phyloP scores from a whole-genome alignment of 2,888 invertebrate genomes.

The Eremobia ochroleuca region DNA sequence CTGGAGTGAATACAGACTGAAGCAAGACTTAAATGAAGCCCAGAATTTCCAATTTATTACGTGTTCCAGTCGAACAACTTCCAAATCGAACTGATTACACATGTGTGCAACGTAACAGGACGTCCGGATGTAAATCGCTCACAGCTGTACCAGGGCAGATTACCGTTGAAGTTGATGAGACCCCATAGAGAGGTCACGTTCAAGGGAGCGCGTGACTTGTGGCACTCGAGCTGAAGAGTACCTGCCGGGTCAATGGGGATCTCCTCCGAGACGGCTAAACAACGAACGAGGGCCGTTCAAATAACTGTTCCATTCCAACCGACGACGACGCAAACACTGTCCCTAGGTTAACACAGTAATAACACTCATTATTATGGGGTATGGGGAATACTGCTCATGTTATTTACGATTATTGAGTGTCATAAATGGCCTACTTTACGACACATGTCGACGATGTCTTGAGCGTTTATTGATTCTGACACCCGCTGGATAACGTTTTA shows the following conservation, averaged over 20 bases:
- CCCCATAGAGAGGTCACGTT: slow-evolving; percentile 67
- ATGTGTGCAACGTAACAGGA: slow-evolving; percentile 54
- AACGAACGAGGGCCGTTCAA: slow-evolving; percentile 59
- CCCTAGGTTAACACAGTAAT: slow-evolving; percentile 52
- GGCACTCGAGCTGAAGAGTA: slow-evolving; percentile 63
- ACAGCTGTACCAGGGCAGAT: slow-evolving; percentile 63
- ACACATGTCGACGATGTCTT: slow-evolving; percentile 69
- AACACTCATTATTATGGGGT: slow-evolving; percentile 67
- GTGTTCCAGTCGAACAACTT: slow-evolving; percentile 46
- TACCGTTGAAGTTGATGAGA: slow-evolving; percentile 69
- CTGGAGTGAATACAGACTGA: slow-evolving; percentile 23
- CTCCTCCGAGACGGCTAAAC: slow-evolving; percentile 61
- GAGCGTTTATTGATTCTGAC: slow-evolving; percentile 70
- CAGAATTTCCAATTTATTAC: slow-evolving; percentile 50
- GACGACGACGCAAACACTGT: slow-evolving; percentile 34
- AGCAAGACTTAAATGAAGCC: slow-evolving; percentile 29
- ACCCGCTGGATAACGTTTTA: slow-evolving; percentile 53
- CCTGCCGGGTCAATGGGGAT: slow-evolving; percentile 54
- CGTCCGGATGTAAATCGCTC: slow-evolving; percentile 59
- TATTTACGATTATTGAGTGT: slow-evolving; percentile 78
- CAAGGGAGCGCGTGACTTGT: slow-evolving; percentile 64
- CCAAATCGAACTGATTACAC: slow-evolving; percentile 59
- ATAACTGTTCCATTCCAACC: slow-evolving; percentile 55
- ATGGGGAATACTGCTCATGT: slow-evolving; percentile 68
- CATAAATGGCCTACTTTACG: slow-evolving; percentile 76